A percentile compares a stretch with the other conserved stretches of the same genome.
Conservation (phyloP, 2,113 vertebrate species). For the Nyctibius bracteatus region DNA sequence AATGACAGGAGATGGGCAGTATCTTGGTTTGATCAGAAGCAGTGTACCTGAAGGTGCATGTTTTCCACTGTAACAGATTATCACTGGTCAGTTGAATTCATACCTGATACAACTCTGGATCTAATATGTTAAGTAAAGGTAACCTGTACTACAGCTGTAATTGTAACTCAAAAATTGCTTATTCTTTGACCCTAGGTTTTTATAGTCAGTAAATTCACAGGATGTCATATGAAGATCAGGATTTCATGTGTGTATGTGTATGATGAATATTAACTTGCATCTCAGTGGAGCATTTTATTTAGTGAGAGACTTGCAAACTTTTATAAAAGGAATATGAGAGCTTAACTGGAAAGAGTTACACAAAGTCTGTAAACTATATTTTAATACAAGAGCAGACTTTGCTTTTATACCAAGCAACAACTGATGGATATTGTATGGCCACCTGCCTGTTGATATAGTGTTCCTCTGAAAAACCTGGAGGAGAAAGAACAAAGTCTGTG, state of each 20-base stretch:
- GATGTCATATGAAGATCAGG: background rate
- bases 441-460: background rate
- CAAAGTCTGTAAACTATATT: background rate
- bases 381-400: background rate
- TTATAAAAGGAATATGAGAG: background rate
- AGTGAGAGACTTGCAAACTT: background rate
- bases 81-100: background rate
- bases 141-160: background rate
- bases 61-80: background rate
- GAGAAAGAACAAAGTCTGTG: background rate
- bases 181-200: background rate
- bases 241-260: background rate
- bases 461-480: background rate
- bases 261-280: background rate
- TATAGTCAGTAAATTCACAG: background rate
- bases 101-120: background rate
- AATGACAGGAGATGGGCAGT: background rate
- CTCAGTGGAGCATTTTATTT: background rate
- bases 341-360: background rate
- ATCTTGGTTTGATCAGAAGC: background rate
- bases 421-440: background rate
- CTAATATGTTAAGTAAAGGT: background rate
- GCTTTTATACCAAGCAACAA: background rate
- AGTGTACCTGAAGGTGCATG: accelerated
- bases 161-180: background rate